Evolutionary conservation across 2,797 vertebrate species (phyloP).

Genomic region (Varecia variegata): DNA sequence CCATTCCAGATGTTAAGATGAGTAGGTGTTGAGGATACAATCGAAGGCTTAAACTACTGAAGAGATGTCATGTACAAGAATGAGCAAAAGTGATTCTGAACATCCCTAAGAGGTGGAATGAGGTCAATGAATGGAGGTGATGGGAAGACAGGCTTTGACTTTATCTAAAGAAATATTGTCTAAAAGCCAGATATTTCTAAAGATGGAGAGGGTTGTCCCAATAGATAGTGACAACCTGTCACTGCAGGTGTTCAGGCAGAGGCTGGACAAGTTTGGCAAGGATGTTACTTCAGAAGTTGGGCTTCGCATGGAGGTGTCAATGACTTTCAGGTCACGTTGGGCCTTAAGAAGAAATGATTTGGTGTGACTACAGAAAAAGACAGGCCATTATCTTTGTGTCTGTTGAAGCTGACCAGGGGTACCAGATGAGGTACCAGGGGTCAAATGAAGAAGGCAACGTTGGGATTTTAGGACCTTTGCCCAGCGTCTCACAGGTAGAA

Average conservation of each 20-base stretch:
- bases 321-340: neutral
- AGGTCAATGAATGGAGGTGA: neutral
- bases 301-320: neutral
- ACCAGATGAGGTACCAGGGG: fast-evolving
- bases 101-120: neutral
- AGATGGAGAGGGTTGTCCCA: neutral
- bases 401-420: neutral
- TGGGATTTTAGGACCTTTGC: neutral
- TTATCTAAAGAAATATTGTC: neutral
- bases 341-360: neutral
- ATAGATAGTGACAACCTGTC: neutral
- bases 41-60: neutral
- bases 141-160: neutral
- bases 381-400: neutral
- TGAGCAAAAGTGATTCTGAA: neutral
- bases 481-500: neutral
- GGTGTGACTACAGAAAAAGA: neutral
- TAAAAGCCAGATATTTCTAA: neutral
- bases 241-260: neutral
- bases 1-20: neutral
- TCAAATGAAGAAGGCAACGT: neutral
- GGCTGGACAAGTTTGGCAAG: neutral
- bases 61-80: neutral
- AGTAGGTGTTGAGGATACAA: neutral
- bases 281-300: neutral